These are phyloP conservation scores for Orchesellides sinensis DNA, from an alignment of 2,888 invertebrate species.

Conservation along the genomic window DNA sequence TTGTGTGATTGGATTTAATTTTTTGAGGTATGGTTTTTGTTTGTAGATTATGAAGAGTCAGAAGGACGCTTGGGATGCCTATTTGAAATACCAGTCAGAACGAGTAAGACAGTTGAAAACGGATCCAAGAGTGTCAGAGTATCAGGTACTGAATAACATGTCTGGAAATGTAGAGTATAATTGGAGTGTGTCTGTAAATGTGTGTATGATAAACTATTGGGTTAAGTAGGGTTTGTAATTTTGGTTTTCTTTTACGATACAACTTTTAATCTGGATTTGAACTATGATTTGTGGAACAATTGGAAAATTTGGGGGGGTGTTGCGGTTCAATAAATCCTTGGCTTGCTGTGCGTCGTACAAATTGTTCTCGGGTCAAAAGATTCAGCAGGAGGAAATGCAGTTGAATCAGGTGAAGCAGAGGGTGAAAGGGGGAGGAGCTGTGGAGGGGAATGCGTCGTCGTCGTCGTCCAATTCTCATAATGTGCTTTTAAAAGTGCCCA, in stretches of 20 bases:
- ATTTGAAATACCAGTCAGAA: slow-evolving; percentile 48
- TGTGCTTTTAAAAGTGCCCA: slow-evolving; percentile 57
- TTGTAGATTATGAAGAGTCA: slow-evolving; percentile 58
- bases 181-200: no score
- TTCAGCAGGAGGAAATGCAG: slow-evolving; percentile 45
- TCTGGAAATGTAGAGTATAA: no score
- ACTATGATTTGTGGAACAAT: no score
- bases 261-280: no score
- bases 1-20: background rate
- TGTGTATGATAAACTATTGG: no score
- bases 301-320: background rate
- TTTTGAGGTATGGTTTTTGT: no score
- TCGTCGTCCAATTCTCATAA: slow-evolving; percentile 8
- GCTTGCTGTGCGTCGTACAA: no score
- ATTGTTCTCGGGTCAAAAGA: slow-evolving; percentile 24
- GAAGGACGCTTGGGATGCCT: slow-evolving; percentile 44
- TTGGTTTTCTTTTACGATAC: no score
- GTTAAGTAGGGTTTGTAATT: no score
- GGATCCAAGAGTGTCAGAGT: slow-evolving; percentile 35
- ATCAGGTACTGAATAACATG: slow-evolving; percentile 50
- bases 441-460: background rate
- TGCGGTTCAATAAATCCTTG: background rate
- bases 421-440: background rate
- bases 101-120: slow-evolving; percentile 39
- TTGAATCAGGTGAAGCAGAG: slow-evolving; percentile 37